phyloP scores from a whole-genome alignment of 1,140 invertebrate genomes.

The Tetranychus cinnabarinus region DNA sequence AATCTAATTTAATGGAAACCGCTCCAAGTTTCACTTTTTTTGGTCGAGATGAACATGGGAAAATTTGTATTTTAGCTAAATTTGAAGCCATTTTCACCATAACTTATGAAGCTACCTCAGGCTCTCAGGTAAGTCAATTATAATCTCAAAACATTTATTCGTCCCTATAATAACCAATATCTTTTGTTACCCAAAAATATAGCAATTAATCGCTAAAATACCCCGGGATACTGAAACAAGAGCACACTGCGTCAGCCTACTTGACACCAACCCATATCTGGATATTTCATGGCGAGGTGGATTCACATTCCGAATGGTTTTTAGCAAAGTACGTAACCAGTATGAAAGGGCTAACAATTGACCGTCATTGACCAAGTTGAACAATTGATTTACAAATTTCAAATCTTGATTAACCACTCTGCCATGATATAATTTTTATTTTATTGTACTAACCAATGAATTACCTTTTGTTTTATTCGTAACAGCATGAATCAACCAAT shows the following conservation, averaged over 20 bases:
- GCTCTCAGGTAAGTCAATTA: constrained; percentile 10
- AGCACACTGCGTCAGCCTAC: constrained; percentile 10
- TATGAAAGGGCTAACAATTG: no score
- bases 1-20: not conserved
- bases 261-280: constrained; percentile 8
- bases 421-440: not conserved
- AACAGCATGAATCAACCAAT: not conserved
- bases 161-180: not conserved
- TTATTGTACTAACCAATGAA: not conserved
- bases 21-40: constrained; percentile 3
- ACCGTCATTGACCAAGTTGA: not conserved
- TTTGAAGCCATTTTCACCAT: constrained; percentile 15
- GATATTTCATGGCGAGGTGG: constrained; percentile 10
- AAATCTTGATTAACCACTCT: not conserved
- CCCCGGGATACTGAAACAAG: constrained; percentile 11
- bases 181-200: no score
- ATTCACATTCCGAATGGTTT: constrained; percentile 11
- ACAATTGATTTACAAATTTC: not conserved
- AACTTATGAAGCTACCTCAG: constrained; percentile 11
- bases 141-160: not conserved
- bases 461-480: not conserved
- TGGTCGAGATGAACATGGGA: constrained; percentile 15
- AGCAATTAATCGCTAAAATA: constrained; percentile 9
- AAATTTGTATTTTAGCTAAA: constrained; percentile 16
- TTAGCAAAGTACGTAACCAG: constrained; percentile 2